Base-by-base conservation (phyloP, 2,797 vertebrate genomes). In the Takifugu ocellatus region DNA sequence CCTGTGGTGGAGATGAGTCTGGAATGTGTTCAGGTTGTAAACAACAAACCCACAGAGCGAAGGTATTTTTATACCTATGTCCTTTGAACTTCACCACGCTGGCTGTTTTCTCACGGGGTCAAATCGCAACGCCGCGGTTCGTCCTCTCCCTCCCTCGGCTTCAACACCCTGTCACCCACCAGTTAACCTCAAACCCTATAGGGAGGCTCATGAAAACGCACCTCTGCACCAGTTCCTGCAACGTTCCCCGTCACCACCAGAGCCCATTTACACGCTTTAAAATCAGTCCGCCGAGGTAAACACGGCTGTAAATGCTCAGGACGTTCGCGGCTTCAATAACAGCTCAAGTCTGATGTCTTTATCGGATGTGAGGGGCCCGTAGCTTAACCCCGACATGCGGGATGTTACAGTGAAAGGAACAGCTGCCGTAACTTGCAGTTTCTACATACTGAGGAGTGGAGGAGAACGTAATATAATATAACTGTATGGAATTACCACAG, bases 31-130 rank as follows among this genome's bases (percentile, higher is more conserved):
- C 27, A 78, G 69, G 77, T 59, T 79, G 79, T 82, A 84, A 86
- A 83, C 70, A 54, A 79, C 79, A 59, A 71, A 76, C 60, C 63
- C 43, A 63, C 54, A 77, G 68, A 77, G 58, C 66, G 83, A 86
- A 76, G 82, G 66, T 56, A 54, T 56, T 84, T 87, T 85, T 78
- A 77, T 84, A 52, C 56, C 63, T 59, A 46, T 5, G 70, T 64
- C 72, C 70, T 76, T 76, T 87, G 85, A 79, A 83, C 81, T 81
- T 75, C 69, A 69, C 72, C 43, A 0, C 74, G 67, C 65, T 76
- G 68, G 56, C 54, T 7, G 51, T 74, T 82, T 87, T 88, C 81
- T 85, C 83, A 87, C 80, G 72, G 79, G 77, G 76, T 89, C 83
- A 78, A 54, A 77, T 87, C 79, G 8, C 79, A 78, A 49, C 65